A percentile compares a stretch with the other conserved stretches of the same genome.
These are phyloP conservation scores for Cerastoderma edule DNA, from an alignment of 2,888 invertebrate species.

Conservation along the genomic window DNA sequence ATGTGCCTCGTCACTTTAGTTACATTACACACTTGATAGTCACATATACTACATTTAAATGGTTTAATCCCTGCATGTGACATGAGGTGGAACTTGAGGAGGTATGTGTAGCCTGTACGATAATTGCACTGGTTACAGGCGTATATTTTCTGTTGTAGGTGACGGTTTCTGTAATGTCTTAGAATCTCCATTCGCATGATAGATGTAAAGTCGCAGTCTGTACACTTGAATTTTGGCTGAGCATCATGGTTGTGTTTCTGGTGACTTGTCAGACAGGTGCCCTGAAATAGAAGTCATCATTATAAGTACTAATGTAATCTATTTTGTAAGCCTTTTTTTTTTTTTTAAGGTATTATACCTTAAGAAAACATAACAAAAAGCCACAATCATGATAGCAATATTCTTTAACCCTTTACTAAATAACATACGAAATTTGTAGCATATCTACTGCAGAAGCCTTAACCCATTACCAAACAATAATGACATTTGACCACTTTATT, in stretches of 20 bases:
- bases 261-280: constrained; percentile 39
- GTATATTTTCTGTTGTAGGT: constrained; percentile 51
- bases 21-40: constrained; percentile 38
- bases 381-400: not conserved
- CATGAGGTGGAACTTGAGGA: constrained; percentile 53
- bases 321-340: no score
- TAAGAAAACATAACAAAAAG: not conserved
- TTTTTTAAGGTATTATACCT: no score
- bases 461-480: no score
- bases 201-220: constrained; percentile 45
- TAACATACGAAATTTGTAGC: no score
- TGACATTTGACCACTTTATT: no score
- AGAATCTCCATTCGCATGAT: constrained; percentile 41
- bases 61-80: constrained; percentile 52
- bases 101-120: constrained; percentile 50
- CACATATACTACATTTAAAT: constrained; percentile 51
- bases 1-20: constrained; percentile 51
- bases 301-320: no score
- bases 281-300: constrained; percentile 12
- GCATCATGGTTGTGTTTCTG: constrained; percentile 37
- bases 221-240: constrained; percentile 49
- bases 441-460: no score
- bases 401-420: no score
- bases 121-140: constrained; percentile 60
- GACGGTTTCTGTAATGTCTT: constrained; percentile 45